Evolutionary conservation across 2,113 vertebrate species (phyloP).

Genomic region (Psophia crepitans): DNA sequence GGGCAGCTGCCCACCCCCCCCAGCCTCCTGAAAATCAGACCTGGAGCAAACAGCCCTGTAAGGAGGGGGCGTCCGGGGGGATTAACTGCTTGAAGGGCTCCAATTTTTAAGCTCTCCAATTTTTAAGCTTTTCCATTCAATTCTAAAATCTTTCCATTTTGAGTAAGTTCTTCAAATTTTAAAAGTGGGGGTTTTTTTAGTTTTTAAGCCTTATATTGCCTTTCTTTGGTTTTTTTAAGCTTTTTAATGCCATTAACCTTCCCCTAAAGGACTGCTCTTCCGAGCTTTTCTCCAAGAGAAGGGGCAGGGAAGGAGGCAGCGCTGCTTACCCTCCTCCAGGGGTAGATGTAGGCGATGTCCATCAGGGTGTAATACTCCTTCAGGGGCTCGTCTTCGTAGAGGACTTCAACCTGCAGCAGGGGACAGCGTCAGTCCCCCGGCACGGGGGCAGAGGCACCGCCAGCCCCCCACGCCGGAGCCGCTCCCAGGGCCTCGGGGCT

Average conservation of each 20-base stretch:
- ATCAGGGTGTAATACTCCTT: constrained; percentile 96
- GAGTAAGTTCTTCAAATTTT: neutral
- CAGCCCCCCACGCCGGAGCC: neutral
- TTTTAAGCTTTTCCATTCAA: neutral
- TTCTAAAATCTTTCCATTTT: too few relatives aligned
- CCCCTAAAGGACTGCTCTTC: neutral
- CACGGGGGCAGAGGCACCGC: neutral
- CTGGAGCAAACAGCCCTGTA: neutral
- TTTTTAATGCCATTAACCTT: neutral
- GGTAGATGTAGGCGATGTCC: constrained; percentile 94
- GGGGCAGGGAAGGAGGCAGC: fast-evolving
- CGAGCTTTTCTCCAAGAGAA: neutral
- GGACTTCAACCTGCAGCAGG: constrained; percentile 83
- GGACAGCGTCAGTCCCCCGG: neutral
- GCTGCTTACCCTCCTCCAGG: constrained; percentile 87
- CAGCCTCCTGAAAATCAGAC: neutral
- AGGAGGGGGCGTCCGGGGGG: neutral
- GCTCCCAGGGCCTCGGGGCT: neutral
- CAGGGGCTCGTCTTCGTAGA: constrained; percentile 89
- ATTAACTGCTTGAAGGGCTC: neutral
- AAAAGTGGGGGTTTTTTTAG: too few relatives aligned
- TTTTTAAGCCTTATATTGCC: neutral
- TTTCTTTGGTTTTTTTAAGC: neutral
- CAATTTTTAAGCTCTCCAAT: neutral
- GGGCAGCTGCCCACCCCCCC: neutral